A percentile compares a stretch with the other conserved stretches of the same genome.
phyloP scores from a whole-genome alignment of 64 coral and sea anemone species.

The Pachyseris speciosa region DNA sequence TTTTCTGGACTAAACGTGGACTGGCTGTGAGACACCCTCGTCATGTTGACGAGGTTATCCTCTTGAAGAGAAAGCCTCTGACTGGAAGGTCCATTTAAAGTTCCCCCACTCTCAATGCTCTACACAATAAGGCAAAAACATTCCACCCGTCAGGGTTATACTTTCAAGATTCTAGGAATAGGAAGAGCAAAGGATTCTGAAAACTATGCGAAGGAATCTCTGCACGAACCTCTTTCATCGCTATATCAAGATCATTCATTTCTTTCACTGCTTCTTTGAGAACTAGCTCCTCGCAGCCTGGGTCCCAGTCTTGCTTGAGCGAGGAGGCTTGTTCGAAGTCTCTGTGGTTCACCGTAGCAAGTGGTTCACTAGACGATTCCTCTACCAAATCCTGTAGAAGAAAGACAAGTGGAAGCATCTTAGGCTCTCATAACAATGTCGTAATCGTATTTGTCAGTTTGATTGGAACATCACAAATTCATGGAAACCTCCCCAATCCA shows the following conservation, averaged over 20 bases:
- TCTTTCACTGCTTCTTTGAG: conserved; percentile 28
- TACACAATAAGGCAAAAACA: not conserved
- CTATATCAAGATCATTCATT: conserved; percentile 13
- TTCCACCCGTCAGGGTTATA: not conserved
- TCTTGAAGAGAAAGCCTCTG: not conserved
- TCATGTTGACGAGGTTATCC: conserved; percentile 13
- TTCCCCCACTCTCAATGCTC: not conserved
- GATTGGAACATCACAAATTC: too few relatives aligned
- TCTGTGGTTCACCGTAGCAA: conserved; percentile 1
- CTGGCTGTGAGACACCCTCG: not conserved
- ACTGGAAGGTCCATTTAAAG: not conserved
- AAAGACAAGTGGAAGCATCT: not conserved
- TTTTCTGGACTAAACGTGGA: conserved; percentile 10
- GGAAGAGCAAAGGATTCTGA: too few relatives aligned
- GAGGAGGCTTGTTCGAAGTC: conserved; percentile 17
- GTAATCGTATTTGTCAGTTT: too few relatives aligned
- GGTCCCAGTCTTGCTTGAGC: not conserved
- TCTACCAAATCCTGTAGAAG: not conserved
- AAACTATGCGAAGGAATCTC: too few relatives aligned
- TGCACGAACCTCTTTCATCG: not conserved
- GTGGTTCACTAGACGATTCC: not conserved
- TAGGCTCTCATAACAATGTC: too few relatives aligned
- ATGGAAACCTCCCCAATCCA: too few relatives aligned
- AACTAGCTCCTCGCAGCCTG: conserved; percentile 20
- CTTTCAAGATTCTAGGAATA: too few relatives aligned